Evolutionary conservation across 2,113 vertebrate species (phyloP).

Genomic region (Jaculus jaculus): DNA sequence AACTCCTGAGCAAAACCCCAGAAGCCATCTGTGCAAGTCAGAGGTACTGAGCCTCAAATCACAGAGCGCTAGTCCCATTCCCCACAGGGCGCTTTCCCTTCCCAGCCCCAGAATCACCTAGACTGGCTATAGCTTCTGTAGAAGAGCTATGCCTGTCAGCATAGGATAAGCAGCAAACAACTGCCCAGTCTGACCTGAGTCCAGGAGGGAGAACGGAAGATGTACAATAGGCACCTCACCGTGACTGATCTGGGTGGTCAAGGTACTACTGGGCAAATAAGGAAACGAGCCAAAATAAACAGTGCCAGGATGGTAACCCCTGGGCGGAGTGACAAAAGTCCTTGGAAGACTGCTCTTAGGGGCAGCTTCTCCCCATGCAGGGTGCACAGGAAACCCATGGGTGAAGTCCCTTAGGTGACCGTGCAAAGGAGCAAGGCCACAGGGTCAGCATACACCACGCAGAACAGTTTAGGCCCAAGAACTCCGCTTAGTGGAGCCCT

Average conservation of each 20-base stretch:
- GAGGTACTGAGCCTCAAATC: not conserved
- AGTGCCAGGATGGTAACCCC: rapidly evolving
- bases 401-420: not conserved
- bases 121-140: not conserved
- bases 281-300: rapidly evolving
- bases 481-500: rapidly evolving
- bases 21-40: not conserved
- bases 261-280: not conserved
- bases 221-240: not conserved
- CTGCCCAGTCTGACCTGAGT: rapidly evolving
- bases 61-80: rapidly evolving
- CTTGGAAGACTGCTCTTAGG: not conserved
- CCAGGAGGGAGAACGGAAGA: rapidly evolving
- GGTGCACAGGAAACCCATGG: rapidly evolving
- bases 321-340: not conserved
- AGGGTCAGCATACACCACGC: rapidly evolving
- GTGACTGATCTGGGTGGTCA: rapidly evolving
- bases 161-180: rapidly evolving
- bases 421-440: rapidly evolving
- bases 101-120: not conserved
- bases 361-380: not conserved
- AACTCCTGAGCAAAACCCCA: not conserved
- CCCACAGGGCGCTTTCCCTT: not conserved
- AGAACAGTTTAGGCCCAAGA: rapidly evolving
- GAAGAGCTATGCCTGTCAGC: no score